phyloP scores from a whole-genome alignment of 2,797 vertebrate species.

The Cossypha polioptera region DNA sequence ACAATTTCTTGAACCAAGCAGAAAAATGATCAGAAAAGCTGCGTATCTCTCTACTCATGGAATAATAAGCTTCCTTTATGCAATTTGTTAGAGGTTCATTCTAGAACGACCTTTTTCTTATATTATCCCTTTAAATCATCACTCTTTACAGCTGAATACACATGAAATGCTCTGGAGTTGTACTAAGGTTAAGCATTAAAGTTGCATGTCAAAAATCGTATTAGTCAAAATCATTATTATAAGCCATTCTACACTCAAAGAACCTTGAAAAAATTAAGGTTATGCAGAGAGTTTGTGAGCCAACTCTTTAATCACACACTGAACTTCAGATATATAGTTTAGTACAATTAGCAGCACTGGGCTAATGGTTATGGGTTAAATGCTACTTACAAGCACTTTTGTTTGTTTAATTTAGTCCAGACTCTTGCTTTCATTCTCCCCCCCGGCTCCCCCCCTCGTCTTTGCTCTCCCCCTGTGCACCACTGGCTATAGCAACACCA shows the following conservation, averaged over 20 bases:
- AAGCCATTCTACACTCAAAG: conserved; percentile 84
- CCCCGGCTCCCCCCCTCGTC: conserved; percentile 21
- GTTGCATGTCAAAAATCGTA: conserved; percentile 86
- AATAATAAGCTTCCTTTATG: conserved; percentile 82
- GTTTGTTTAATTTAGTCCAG: conserved; percentile 74
- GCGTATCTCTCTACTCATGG: conserved; percentile 73
- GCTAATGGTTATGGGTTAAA: conserved; percentile 67
- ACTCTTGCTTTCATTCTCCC: conserved; percentile 56
- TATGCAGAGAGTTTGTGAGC: conserved; percentile 80
- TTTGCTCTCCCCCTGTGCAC: conserved; percentile 71
- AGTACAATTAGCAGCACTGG: conserved; percentile 75
- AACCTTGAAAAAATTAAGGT: conserved; percentile 88
- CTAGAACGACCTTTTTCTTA: conserved; percentile 84
- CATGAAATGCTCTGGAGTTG: conserved; percentile 85
- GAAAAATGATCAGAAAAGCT: conserved; percentile 79
- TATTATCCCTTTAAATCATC: conserved; percentile 86
- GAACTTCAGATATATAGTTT: conserved; percentile 70
- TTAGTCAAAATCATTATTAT: conserved; percentile 88
- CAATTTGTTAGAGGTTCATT: conserved; percentile 85
- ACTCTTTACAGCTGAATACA: conserved; percentile 85
- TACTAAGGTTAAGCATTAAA: conserved; percentile 86
- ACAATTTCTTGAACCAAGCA: conserved; percentile 79
- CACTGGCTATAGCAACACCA: conserved; percentile 79
- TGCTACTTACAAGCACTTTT: conserved; percentile 57
- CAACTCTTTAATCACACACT: conserved; percentile 77